These are phyloP conservation scores for Muricea muricata DNA, from an alignment of 92 coral and sea anemone genomes.

Conservation along the genomic window DNA sequence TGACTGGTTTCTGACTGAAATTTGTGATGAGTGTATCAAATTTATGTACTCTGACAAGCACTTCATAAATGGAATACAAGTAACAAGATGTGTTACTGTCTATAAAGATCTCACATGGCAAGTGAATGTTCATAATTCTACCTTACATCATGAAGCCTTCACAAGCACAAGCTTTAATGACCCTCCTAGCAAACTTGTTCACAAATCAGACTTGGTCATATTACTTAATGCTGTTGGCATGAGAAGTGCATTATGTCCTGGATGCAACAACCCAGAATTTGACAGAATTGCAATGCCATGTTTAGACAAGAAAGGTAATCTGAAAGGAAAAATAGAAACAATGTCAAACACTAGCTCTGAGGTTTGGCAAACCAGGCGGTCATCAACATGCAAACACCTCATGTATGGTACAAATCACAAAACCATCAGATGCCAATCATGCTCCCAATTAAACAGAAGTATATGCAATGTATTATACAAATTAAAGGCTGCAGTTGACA, in stretches of 20 bases:
- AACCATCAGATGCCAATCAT: slow-evolving; percentile 11
- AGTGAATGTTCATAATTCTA: slow-evolving; percentile 13
- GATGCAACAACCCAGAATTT: slow-evolving; percentile 11
- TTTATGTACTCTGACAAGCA: neutral
- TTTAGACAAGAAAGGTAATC: neutral
- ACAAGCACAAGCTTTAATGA: neutral
- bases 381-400: slow-evolving; percentile 26
- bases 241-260: neutral
- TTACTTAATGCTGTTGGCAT: neutral
- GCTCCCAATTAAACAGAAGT: slow-evolving; percentile 1
- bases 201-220: neutral
- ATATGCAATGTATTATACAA: neutral
- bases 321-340: neutral
- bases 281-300: neutral
- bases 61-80: slow-evolving; percentile 10
- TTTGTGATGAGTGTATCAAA: neutral
- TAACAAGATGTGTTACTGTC: slow-evolving; percentile 16
- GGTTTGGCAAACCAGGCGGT: neutral
- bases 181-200: neutral
- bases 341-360: neutral
- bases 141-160: neutral
- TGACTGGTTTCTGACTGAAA: neutral
- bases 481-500: neutral
- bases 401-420: neutral
- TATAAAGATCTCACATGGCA: slow-evolving; percentile 22